Evolutionary conservation across 2,113 vertebrate species (phyloP).

Genomic region (Indicator indicator): DNA sequence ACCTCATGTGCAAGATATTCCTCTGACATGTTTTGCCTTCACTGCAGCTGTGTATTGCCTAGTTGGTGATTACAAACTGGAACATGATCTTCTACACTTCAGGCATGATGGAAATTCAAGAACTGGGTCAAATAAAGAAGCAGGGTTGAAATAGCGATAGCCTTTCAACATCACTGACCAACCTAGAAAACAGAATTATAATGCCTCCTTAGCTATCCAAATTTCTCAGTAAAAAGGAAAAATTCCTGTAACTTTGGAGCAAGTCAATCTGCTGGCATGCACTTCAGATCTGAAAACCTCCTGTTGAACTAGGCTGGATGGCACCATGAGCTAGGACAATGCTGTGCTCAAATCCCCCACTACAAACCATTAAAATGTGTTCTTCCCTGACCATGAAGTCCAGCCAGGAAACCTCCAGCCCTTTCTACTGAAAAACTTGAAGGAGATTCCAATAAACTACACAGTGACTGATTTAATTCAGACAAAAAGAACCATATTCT

Average conservation of each 20-base stretch:
- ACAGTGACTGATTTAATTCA: neutral
- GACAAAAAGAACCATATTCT: neutral
- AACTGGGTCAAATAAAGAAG: constrained; percentile 25
- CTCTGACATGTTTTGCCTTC: neutral
- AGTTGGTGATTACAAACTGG: constrained; percentile 25
- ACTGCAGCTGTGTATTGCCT: neutral
- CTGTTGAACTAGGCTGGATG: neutral
- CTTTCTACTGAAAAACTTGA: neutral
- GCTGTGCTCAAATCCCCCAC: neutral
- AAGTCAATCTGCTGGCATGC: neutral
- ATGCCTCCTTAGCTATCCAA: neutral
- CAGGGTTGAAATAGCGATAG: constrained; percentile 25
- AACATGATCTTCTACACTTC: neutral
- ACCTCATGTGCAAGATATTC: neutral
- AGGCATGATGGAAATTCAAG: constrained; percentile 14
- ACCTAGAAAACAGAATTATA: neutral
- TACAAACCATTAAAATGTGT: neutral
- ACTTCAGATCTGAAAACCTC: neutral
- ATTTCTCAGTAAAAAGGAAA: neutral
- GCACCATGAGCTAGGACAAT: neutral
- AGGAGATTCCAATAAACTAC: neutral
- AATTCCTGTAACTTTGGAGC: neutral
- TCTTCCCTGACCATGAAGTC: neutral
- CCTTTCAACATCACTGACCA: neutral
- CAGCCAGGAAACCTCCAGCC: neutral